Evolutionary conservation across 2,888 invertebrate genomes (phyloP).

Genomic region (Perdita meconis): DNA sequence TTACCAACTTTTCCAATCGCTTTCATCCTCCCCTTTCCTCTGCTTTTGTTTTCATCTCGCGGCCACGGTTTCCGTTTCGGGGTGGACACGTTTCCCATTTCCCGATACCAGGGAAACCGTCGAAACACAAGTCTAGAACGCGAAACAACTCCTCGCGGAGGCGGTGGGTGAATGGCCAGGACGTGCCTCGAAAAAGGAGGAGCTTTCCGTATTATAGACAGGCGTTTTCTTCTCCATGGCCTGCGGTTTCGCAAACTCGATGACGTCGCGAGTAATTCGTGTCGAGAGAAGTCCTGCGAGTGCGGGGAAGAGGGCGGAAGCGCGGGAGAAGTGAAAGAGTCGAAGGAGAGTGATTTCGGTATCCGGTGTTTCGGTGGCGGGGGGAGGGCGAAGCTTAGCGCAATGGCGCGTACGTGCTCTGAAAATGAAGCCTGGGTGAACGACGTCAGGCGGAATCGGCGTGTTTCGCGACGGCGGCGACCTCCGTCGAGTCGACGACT

Average conservation of each 20-base stretch:
- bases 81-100: not conserved
- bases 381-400: constrained; percentile 50
- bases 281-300: not conserved
- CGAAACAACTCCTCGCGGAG: not conserved
- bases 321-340: constrained; percentile 8
- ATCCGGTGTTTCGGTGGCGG: constrained; percentile 42
- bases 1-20: not conserved
- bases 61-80: not conserved
- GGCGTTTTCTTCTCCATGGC: not conserved
- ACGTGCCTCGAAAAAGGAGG: constrained; percentile 54
- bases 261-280: constrained; percentile 5
- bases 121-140: not conserved
- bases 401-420: constrained; percentile 64
- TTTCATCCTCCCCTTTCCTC: not conserved
- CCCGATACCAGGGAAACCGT: not conserved
- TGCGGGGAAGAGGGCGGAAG: not conserved
- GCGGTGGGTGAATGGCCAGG: constrained; percentile 51
- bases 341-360: constrained; percentile 46
- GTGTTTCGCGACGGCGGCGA: constrained; percentile 27
- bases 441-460: constrained; percentile 47
- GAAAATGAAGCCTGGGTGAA: constrained; percentile 58
- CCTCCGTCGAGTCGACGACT: constrained; percentile 25
- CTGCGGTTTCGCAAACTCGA: not conserved
- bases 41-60: not conserved
- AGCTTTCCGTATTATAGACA: not conserved